A percentile compares a stretch with the other conserved stretches of the same genome.
These are phyloP conservation scores for Agrotis clavis DNA, from an alignment of 2,888 invertebrate species.

Conservation along the genomic window DNA sequence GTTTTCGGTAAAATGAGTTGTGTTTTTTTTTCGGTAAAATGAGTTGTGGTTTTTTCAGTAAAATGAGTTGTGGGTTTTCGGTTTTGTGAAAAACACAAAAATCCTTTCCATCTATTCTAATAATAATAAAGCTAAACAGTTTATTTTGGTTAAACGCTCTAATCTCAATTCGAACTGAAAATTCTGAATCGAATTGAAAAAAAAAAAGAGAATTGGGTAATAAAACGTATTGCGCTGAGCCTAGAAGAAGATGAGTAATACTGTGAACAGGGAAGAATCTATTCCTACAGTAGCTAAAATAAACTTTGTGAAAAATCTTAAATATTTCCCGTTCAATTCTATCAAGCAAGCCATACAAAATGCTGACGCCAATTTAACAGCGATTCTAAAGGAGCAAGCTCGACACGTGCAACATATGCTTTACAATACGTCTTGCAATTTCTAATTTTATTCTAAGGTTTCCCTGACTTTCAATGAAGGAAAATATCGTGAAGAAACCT, in stretches of 20 bases:
- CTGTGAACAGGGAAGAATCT: no score
- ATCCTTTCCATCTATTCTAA: no score
- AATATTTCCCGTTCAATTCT: neutral
- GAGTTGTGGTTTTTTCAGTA: no score
- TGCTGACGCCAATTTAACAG: conserved; percentile 6
- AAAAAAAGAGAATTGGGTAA: no score
- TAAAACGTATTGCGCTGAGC: no score
- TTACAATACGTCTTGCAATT: conserved; percentile 6
- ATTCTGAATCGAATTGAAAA: no score
- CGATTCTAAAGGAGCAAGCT: neutral
- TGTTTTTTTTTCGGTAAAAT: neutral
- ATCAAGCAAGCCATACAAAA: conserved; percentile 23
- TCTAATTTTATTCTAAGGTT: neutral
- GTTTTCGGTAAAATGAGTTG: conserved; percentile 18
- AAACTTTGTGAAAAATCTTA: no score
- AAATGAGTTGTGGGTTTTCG: conserved; percentile 2
- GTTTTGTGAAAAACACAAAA: neutral
- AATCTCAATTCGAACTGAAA: no score
- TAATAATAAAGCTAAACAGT: no score
- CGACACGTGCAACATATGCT: conserved; percentile 8
- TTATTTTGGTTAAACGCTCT: no score
- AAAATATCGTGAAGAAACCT: neutral
- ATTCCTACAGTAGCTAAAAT: no score
- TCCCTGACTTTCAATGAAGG: neutral
- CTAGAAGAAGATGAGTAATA: no score